Percentiles rank a stretch among this genome's conserved stretches.
Conservation (phyloP, 1,140 invertebrate genomes). For the Carposina sasakii region DNA sequence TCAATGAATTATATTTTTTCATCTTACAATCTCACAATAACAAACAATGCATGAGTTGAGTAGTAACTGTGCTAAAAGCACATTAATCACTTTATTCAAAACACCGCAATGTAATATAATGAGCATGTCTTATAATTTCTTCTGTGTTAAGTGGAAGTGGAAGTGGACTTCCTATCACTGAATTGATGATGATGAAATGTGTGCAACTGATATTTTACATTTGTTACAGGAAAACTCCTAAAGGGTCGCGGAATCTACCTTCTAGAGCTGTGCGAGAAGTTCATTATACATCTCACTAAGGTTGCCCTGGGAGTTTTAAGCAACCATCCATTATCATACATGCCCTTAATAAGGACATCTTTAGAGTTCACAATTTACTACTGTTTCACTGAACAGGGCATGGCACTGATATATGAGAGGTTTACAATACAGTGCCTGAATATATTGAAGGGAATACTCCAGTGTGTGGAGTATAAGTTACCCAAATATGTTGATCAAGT, state of each 20-base stretch:
- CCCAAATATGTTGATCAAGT: conserved; percentile 74
- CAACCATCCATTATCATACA: conserved; percentile 83
- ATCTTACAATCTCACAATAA: too few species aligned
- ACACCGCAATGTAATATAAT: too few species aligned
- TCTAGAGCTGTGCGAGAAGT: conserved; percentile 83
- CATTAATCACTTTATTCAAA: too few species aligned
- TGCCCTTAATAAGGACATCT: conserved; percentile 83
- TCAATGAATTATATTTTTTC: too few species aligned
- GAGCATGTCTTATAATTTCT: too few species aligned
- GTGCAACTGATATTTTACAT: too few species aligned
- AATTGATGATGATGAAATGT: too few species aligned
- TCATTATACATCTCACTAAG: conserved; percentile 86
- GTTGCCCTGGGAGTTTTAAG: conserved; percentile 83
- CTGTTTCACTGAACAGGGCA: conserved; percentile 86
- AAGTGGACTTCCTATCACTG: too few species aligned
- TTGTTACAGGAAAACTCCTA: conserved; percentile 77
- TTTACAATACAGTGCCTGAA: conserved; percentile 93
- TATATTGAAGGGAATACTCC: conserved; percentile 87
- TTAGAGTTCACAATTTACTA: conserved; percentile 89
- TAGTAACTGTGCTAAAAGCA: too few species aligned
- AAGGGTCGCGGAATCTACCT: conserved; percentile 74
- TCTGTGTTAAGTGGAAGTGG: too few species aligned
- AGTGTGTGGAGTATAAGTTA: conserved; percentile 82
- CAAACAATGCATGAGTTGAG: too few species aligned
- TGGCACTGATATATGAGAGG: conserved; percentile 84